Conservation (phyloP, 2,888 invertebrate genomes). For the Augiades crinisus region DNA sequence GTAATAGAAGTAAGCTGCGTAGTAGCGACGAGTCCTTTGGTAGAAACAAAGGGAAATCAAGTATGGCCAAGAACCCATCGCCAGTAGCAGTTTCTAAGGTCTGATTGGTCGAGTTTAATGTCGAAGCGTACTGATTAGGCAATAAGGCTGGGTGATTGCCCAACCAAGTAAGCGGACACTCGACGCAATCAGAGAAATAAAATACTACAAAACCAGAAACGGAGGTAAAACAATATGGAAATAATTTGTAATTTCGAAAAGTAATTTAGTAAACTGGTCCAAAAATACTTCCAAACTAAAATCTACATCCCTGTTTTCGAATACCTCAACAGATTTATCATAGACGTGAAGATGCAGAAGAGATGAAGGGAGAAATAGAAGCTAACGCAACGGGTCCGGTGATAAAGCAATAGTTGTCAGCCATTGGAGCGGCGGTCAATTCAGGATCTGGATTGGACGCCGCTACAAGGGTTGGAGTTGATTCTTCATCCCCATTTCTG, state of each 20-base stretch:
- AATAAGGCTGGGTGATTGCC: slow-evolving; percentile 88
- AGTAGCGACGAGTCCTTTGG: slow-evolving; percentile 51
- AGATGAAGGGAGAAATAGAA: slow-evolving; percentile 30
- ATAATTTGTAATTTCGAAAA: slow-evolving; percentile 33
- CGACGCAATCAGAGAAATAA: slow-evolving; percentile 65
- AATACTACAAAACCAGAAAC: slow-evolving; percentile 42
- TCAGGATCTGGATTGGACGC: slow-evolving; percentile 62
- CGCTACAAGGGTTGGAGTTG: slow-evolving; percentile 51
- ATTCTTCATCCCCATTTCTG: slow-evolving; percentile 88
- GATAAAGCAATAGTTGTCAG: slow-evolving; percentile 54
- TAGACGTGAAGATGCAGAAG: slow-evolving; percentile 40
- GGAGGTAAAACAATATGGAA: slow-evolving; percentile 35
- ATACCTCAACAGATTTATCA: slow-evolving; percentile 43
- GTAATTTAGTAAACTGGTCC: slow-evolving; percentile 65
- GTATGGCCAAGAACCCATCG: slow-evolving; percentile 49
- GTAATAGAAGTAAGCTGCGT: slow-evolving; percentile 58
- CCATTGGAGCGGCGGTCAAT: slow-evolving; percentile 69
- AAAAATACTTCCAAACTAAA: slow-evolving; percentile 74
- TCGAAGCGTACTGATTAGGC: slow-evolving; percentile 83
- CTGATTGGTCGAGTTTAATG: slow-evolving; percentile 64
- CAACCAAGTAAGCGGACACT: slow-evolving; percentile 84
- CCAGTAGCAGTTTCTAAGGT: slow-evolving; percentile 56
- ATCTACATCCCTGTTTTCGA: slow-evolving; percentile 75
- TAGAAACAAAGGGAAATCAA: slow-evolving; percentile 49
- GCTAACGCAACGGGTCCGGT: slow-evolving; percentile 69